Base-by-base conservation (phyloP, 2,888 invertebrate species). In the Cepaea hortensis region DNA sequence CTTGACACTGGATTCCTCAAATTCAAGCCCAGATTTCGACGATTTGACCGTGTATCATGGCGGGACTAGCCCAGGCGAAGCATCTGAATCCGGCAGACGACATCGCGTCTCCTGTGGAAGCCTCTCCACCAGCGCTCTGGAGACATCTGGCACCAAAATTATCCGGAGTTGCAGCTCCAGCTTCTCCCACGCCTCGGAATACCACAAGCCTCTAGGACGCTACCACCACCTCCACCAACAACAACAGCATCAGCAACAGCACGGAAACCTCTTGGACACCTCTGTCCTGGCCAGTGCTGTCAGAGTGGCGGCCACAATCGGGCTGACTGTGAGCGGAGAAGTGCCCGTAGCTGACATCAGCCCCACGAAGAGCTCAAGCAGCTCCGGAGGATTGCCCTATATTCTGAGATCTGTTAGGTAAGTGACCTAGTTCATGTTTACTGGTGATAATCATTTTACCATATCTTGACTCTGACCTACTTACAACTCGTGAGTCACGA, bases 401-500 rank as follows among this genome's bases (percentile, higher is more conserved):
- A 87, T 87, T 73, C 79, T 87, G 18, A 68, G 84, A 84, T 83
- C 86, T 62, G 86, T 87, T 18, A 87, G 86, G 86, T 87, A 76
- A 84, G 86, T 80, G 46, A 46, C 68, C 9, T 72, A 3, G 23
- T 15, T 61, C 23, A 9, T 20, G n/a, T n/a, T 70, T 35, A 35
- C 35, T 1, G 35, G 35, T 35, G 35, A 35, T 35, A 35, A 35
- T 35, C 35, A 35, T 35, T 1, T 35, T 35, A 35, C 35, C 35
- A 35, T 35, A 1, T 35, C 35, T 35, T 35, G 1, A 35, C 35
- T 35, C 35, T 1, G 35, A 35, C 35, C 35, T 35, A 35, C 35
- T 35, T 35, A 35, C 35, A 35, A 35, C 35, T 1, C 35, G 35
- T 35, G 35, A 35, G 35, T 35, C 35, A 1, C 35, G 35, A 35